A percentile compares a stretch with the other conserved stretches of the same genome.
Conservation (phyloP, 2,113 vertebrate genomes). For the Hypocryptadius cinnamomeus region DNA sequence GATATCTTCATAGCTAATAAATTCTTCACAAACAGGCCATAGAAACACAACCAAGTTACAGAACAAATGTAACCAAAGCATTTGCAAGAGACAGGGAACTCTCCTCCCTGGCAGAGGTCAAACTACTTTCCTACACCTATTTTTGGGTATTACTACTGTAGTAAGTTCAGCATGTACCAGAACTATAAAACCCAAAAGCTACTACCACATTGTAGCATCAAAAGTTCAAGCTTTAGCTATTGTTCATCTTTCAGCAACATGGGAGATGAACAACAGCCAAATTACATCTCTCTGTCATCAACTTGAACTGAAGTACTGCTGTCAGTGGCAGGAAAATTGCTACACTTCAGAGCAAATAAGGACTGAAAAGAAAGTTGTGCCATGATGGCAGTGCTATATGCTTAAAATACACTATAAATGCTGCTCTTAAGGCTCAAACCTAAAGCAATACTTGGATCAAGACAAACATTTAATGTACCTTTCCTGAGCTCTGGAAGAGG, state of each 20-base stretch:
- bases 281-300: constrained; percentile 40
- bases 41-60: background rate
- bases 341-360: constrained; percentile 30
- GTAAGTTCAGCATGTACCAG: background rate
- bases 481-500: background rate
- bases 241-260: constrained; percentile 27
- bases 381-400: background rate
- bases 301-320: constrained; percentile 13
- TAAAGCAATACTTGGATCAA: background rate
- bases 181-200: constrained; percentile 3
- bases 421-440: background rate
- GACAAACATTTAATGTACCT: background rate
- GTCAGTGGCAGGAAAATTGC: constrained; percentile 47
- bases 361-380: constrained; percentile 5
- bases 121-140: background rate
- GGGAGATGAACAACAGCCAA: constrained; percentile 26
- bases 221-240: constrained; percentile 18
- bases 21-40: background rate
- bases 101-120: background rate
- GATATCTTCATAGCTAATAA: background rate
- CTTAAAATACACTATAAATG: background rate
- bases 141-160: background rate
- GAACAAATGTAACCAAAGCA: background rate
- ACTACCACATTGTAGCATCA: background rate
- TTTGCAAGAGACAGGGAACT: background rate